Evolutionary conservation across 2,888 invertebrate species (phyloP).

Genomic region (Chironomus tentans): DNA sequence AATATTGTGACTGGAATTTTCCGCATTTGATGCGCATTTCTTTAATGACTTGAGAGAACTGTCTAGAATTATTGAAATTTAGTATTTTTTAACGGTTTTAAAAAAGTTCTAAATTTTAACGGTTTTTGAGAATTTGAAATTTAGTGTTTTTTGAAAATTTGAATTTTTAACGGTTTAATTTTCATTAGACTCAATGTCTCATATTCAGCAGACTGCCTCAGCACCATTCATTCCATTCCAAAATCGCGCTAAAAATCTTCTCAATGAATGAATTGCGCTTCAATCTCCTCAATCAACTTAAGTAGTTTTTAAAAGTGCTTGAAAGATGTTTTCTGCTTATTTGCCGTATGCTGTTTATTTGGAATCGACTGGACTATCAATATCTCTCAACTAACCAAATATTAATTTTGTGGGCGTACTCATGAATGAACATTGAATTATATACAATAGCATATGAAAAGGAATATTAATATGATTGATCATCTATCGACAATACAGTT

Average conservation of each 20-base stretch:
- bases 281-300: conserved; percentile 1
- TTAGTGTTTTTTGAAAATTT: no score
- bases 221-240: background rate
- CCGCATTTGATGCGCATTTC: no score
- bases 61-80: no score
- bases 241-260: background rate
- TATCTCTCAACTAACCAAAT: background rate
- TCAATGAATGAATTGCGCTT: background rate
- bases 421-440: background rate
- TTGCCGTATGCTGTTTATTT: background rate
- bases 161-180: no score
- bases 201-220: no score
- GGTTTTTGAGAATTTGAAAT: no score
- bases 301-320: background rate
- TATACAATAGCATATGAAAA: background rate
- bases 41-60: no score
- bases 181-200: no score
- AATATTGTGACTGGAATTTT: no score
- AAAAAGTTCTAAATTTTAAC: no score
- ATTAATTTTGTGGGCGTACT: background rate
- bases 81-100: no score
- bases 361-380: background rate
- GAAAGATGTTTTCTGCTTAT: no score
- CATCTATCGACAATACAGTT: background rate
- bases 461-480: background rate